Evolutionary conservation across 2,113 vertebrate species (phyloP).

Genomic region (Rhegmatorhina hoffmannsi): DNA sequence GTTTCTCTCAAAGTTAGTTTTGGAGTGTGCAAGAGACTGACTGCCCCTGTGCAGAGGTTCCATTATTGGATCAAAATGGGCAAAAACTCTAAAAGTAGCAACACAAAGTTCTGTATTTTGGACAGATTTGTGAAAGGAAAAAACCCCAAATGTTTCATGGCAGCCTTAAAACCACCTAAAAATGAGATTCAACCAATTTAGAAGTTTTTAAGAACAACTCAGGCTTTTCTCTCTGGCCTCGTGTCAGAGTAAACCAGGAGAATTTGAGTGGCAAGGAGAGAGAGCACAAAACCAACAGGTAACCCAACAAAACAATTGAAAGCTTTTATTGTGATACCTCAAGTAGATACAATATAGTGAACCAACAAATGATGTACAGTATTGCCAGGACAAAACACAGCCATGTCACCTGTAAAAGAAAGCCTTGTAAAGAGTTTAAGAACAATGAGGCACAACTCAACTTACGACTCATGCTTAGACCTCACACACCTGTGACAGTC

Average conservation of each 20-base stretch:
- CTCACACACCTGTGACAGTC: conserved; percentile 75
- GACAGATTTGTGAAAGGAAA: background rate
- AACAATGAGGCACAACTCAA: conserved; percentile 81
- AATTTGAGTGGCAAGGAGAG: background rate
- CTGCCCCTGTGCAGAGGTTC: background rate
- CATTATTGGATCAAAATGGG: background rate
- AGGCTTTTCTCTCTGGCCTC: background rate
- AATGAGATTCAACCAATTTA: background rate
- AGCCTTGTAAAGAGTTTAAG: conserved; percentile 71
- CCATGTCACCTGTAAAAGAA: conserved; percentile 81
- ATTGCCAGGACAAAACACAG: conserved; percentile 85
- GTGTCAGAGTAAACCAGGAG: background rate
- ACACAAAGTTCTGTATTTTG: background rate
- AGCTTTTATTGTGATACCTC: conserved; percentile 94
- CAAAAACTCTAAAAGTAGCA: background rate
- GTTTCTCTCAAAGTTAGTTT: background rate
- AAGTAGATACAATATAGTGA: conserved; percentile 89
- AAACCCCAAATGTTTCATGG: background rate
- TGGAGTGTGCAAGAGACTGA: background rate
- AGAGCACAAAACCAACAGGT: background rate
- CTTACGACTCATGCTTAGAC: conserved; percentile 83
- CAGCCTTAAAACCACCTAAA: background rate
- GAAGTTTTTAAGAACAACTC: background rate
- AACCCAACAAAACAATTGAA: conserved; percentile 76
- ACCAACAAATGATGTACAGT: conserved; percentile 85